Base-by-base conservation (phyloP, 2,113 vertebrate species). In the Andinoacara biseriatus region DNA sequence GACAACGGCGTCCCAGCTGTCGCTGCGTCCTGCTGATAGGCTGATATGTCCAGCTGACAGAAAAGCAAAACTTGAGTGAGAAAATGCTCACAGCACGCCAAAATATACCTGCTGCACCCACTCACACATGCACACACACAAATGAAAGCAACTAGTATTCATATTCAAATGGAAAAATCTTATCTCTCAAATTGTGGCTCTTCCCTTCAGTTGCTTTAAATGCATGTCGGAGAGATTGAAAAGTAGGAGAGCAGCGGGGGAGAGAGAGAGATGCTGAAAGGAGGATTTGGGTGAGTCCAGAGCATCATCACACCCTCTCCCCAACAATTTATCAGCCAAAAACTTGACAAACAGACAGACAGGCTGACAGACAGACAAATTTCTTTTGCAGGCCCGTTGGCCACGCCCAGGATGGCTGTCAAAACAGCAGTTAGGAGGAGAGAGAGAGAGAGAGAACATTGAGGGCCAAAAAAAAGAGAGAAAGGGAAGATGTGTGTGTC, bases 211-310 rank as follows among this genome's bases (percentile, higher is more conserved):
- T 85, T 85, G 81, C 82, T 86, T 89, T 93, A 90, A 93, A 92
- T 93, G 91, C 89, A 86, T 93, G 89, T 89, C 26, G 85, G 69
- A 87, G 84, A 94, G 93, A 95, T 93, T 95, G 94, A 92, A 94
- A 90, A 93, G 89, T 89, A 90, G 89, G 88, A 86, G 93, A 87
- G 86, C 20, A 81, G 77, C 59, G 89, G 76, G 78, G 69, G 84
- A 29, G 46, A 82, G 29, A 74, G 84, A 81, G 76, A 76, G 78
- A 82, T 65, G 80, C 63, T 80, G 83, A 90, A 86, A 89, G 78
- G 61, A 83, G 85, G 87, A 88, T 90, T 93, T 89, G 63, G 85
- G 75, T 80, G 84, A 92, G 79, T 78, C 82, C 61, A 15, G 82
- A 59, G 84, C 88, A 11, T 85, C 86, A 76, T 91, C 86, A 81